Percentiles rank a stretch among this genome's conserved stretches.
phyloP scores from a whole-genome alignment of 2,113 vertebrate species.

The Rana temporaria region DNA sequence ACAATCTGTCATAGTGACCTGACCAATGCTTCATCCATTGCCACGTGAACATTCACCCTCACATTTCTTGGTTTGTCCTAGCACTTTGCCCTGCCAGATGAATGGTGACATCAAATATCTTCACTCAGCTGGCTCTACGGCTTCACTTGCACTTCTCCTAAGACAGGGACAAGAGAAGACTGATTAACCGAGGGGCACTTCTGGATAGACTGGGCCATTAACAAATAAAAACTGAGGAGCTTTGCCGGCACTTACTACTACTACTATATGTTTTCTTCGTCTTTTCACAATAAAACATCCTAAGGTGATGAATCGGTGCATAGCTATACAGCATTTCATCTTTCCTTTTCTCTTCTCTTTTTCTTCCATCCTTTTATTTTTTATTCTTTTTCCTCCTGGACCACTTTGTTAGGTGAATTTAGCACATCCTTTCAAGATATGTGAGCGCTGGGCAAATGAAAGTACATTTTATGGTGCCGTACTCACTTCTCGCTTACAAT shows the following conservation, averaged over 20 bases:
- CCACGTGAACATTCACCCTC: constrained; percentile 82
- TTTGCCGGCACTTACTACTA: neutral
- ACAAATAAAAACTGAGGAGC: neutral
- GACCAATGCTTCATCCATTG: constrained; percentile 80
- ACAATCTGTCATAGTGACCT: constrained; percentile 86
- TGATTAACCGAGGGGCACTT: constrained; percentile 16
- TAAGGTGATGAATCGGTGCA: too few relatives aligned
- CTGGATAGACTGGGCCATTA: neutral
- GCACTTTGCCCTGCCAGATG: constrained; percentile 73
- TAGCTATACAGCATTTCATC: too few relatives aligned
- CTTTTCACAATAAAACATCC: neutral
- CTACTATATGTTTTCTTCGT: neutral
- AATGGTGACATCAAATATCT: constrained; percentile 54
- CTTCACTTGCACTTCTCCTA: constrained; percentile 6
- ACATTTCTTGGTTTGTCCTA: constrained; percentile 81
- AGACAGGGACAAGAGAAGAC: constrained; percentile 22
- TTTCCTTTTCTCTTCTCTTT: too few relatives aligned
- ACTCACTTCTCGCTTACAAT: too few relatives aligned
- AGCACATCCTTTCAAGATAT: too few relatives aligned
- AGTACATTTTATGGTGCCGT: too few relatives aligned
- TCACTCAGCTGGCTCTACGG: constrained; percentile 28
- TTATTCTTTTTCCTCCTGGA: too few relatives aligned
- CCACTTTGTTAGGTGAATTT: too few relatives aligned
- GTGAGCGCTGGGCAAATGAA: too few relatives aligned
- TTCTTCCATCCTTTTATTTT: too few relatives aligned